phyloP scores from a whole-genome alignment of 2,113 vertebrate genomes.

The Perognathus longimembris region DNA sequence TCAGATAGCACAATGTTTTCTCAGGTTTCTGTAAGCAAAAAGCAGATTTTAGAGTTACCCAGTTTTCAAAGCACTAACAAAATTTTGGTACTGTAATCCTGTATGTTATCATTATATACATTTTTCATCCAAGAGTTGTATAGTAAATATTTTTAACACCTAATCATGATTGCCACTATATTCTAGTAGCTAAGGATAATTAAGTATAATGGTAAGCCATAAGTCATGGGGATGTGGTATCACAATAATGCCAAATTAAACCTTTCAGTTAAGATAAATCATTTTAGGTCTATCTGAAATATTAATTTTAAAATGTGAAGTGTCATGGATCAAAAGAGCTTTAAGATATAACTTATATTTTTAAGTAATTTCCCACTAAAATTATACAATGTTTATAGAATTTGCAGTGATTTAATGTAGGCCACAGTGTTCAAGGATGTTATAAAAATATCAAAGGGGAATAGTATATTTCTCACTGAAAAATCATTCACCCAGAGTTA shows the following conservation, averaged over 20 bases:
- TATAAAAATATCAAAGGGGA: background rate
- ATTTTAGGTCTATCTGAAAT: background rate
- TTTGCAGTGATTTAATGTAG: background rate
- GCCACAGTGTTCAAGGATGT: background rate
- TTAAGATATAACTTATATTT: constrained; percentile 3
- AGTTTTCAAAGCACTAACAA: background rate
- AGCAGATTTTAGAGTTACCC: background rate
- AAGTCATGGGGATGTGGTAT: background rate
- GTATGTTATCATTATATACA: background rate
- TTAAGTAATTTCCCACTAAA: constrained; percentile 6
- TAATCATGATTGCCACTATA: background rate
- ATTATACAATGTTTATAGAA: background rate
- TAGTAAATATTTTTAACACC: background rate
- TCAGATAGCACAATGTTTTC: background rate
- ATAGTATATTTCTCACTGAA: background rate
- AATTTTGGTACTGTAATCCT: background rate
- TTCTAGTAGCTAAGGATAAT: background rate
- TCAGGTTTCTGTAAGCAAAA: background rate
- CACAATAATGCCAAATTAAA: background rate
- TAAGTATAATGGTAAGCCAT: background rate
- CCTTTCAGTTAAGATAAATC: background rate
- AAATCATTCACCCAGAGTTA: background rate
- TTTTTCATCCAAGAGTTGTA: background rate
- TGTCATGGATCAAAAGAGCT: background rate
- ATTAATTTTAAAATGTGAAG: constrained; percentile 2